Evolutionary conservation across 2,113 vertebrate species (phyloP), one percentile per base, ranked within the genome.

Genomic region (Syrmaticus mikado): DNA sequence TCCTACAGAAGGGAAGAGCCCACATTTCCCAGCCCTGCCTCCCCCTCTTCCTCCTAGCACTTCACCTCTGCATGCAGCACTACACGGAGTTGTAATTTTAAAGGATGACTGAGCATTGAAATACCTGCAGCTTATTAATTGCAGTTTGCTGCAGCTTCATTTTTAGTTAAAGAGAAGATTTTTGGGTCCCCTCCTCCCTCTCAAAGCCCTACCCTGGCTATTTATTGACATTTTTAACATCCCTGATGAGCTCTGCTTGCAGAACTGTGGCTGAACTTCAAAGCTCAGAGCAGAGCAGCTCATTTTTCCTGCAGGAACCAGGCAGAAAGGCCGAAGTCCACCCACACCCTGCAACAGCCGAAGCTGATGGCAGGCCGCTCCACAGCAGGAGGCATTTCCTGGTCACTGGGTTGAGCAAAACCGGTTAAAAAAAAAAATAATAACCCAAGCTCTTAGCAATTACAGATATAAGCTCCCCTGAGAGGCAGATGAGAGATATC

Each of bases 251-350:
- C 27, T 85, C 5, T 3, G 4, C 1, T 13, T 8, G 40, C 28
- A 28, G 62, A 28, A 22, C 12, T 3, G n/a, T 66, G 32, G 28
- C 73, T 4, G 24, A 8, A 14, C n/a, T 15, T 32, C 76, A 40
- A 28, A 71, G 43, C 75, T 41, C 20, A 2, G 3, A 36, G 58
- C 10, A 30, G 64, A 25, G 53, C 11, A 11, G 1, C 3, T 1
- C 2, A 13, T n/a, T 90, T 66, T 36, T 34, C 19, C 76, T 0
- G 0, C 0, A 5, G 77, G 77, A 83, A 74, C 0, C 0, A 7
- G 32, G 55, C 19, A 8, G 94, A 93, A 93, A 10, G 38, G 52
- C 73, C 9, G 1, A 71, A 78, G 67, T 62, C 65, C 86, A 90
- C 27, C 92, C 93, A 57, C 93, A 66, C 91, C 91, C 93, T 77